Percentiles rank a stretch among this genome's conserved stretches.
Evolutionary conservation across 2,113 vertebrate genomes (phyloP).

Genomic region (Pitta sordida): DNA sequence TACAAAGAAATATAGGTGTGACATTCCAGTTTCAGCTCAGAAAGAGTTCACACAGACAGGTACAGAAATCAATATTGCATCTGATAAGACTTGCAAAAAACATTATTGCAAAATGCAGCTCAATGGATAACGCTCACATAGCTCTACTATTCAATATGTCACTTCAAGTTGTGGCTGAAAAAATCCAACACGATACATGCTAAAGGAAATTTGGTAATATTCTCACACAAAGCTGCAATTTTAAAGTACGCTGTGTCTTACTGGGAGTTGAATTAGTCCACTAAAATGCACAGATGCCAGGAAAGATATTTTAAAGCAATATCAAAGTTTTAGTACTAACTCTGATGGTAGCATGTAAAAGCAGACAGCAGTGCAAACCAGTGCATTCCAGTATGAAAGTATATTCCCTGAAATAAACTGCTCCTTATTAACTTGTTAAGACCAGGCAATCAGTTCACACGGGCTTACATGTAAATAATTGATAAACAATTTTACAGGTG

Average conservation of each 20-base stretch:
- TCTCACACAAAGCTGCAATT: neutral
- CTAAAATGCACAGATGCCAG: neutral
- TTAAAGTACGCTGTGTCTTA: neutral
- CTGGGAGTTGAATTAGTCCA: neutral
- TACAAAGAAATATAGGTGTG: constrained; percentile 1
- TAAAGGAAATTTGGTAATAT: neutral
- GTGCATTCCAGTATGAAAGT: neutral
- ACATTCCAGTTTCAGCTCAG: constrained; percentile 9
- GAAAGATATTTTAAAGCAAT: neutral
- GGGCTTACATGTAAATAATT: neutral
- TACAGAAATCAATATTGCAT: neutral
- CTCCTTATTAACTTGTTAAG: constrained; percentile 40
- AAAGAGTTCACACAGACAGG: constrained; percentile 33
- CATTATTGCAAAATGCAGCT: neutral
- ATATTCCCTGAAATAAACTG: constrained; percentile 19
- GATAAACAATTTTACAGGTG: constrained; percentile 27
- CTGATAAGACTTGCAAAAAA: neutral
- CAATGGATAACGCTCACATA: neutral
- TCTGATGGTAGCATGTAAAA: neutral
- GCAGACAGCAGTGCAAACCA: neutral
- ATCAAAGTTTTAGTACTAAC: constrained; percentile 6
- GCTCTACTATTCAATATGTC: neutral
- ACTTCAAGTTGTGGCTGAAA: neutral
- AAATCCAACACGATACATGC: neutral
- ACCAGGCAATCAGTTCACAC: neutral